Conservation (phyloP, 1,140 invertebrate genomes). For the Hypothenemus hampei region DNA sequence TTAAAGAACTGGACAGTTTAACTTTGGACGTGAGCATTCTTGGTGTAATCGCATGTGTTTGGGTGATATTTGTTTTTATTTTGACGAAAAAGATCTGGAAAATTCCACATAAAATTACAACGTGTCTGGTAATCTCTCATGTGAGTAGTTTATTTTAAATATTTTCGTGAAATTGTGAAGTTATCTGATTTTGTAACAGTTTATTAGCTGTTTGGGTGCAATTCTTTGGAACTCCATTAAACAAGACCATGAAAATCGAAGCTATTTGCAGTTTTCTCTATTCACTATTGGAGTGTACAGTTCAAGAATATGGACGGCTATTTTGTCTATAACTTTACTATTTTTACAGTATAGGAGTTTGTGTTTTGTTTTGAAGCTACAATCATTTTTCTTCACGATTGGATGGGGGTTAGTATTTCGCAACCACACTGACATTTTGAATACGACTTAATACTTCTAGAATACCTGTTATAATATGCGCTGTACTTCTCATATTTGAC, state of each 20-base stretch:
- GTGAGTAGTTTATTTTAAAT: slow-evolving; percentile 45
- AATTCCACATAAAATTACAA: slow-evolving; percentile 77
- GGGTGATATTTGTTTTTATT: slow-evolving; percentile 74
- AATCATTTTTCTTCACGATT: slow-evolving; percentile 63
- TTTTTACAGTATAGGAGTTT: slow-evolving; percentile 77
- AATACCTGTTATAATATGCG: slow-evolving; percentile 49
- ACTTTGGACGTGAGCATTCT: slow-evolving; percentile 79
- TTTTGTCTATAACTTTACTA: slow-evolving; percentile 73
- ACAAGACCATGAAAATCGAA: slow-evolving; percentile 48
- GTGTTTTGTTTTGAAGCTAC: slow-evolving; percentile 70
- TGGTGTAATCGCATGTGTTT: slow-evolving; percentile 67
- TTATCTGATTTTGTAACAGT: slow-evolving; percentile 41
- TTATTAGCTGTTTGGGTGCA: slow-evolving; percentile 60
- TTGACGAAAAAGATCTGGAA: slow-evolving; percentile 69
- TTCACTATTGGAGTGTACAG: slow-evolving; percentile 71
- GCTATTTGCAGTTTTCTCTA: slow-evolving; percentile 67
- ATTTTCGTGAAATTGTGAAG: background rate
- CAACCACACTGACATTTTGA: background rate
- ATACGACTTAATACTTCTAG: slow-evolving; percentile 40
- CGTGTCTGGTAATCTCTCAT: slow-evolving; percentile 75
- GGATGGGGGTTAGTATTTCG: slow-evolving; percentile 69
- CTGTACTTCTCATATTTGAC: slow-evolving; percentile 46
- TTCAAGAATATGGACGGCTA: slow-evolving; percentile 75
- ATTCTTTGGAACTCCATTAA: slow-evolving; percentile 60
- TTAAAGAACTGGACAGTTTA: slow-evolving; percentile 70